A percentile compares a stretch with the other conserved stretches of the same genome.
Conservation (phyloP, 2,797 vertebrate genomes). For the Myotis pilosus region DNA sequence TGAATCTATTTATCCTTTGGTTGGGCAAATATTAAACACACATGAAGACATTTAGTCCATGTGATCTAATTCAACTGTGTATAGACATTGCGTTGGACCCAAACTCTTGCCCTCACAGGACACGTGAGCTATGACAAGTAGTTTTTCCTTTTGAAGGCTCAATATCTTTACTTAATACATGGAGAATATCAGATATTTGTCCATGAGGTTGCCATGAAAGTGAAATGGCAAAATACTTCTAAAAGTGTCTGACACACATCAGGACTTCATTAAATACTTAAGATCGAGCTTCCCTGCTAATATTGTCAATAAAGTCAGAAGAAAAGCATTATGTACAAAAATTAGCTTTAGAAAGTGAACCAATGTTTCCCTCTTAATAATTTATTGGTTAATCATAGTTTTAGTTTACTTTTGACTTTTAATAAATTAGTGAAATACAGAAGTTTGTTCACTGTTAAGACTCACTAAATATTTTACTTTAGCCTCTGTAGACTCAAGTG, state of each 20-base stretch:
- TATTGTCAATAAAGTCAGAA: not conserved
- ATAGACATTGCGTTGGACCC: not conserved
- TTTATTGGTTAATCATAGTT: not conserved
- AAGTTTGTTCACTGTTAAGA: not conserved
- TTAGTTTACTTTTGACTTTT: not conserved
- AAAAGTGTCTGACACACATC: not conserved
- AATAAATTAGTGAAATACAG: not conserved
- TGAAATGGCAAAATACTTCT: not conserved
- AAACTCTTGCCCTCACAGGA: not conserved
- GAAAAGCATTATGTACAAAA: not conserved
- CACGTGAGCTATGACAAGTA: not conserved
- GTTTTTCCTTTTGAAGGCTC: not conserved
- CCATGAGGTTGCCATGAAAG: not conserved
- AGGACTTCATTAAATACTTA: not conserved
- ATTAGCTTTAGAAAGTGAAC: not conserved
- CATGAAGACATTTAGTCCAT: not conserved
- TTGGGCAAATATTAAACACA: not conserved
- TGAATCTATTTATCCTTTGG: not conserved
- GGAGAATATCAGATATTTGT: not conserved
- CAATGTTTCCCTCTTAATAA: not conserved
- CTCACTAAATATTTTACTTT: slow-evolving; percentile 10
- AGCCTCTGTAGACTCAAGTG: not conserved
- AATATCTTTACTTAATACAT: not conserved
- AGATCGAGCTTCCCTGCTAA: not conserved
- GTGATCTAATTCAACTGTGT: not conserved